Conservation (phyloP, 2,797 vertebrate genomes). For the Miichthys miiuy region DNA sequence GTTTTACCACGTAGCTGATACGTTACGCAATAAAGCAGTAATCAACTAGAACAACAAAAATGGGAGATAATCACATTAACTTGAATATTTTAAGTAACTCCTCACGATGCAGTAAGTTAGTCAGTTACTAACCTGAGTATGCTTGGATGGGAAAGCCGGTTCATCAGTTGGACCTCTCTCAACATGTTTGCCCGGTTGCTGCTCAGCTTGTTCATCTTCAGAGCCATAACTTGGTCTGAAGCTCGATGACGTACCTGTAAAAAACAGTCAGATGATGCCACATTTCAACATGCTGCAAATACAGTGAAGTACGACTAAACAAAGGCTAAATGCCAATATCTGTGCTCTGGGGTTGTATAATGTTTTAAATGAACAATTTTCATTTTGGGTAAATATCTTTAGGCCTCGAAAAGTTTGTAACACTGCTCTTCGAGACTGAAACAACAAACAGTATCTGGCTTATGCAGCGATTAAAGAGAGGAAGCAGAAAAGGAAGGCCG, state of each 20-base stretch:
- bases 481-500: conserved; percentile 31
- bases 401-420: conserved; percentile 1
- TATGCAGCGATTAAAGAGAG: conserved; percentile 20
- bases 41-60: conserved; percentile 6
- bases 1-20: conserved; percentile 5
- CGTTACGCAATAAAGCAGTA: background rate
- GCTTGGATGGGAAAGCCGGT: conserved; percentile 93
- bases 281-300: background rate
- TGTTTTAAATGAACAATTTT: background rate
- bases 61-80: background rate
- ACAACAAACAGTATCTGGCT: conserved; percentile 5
- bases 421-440: background rate
- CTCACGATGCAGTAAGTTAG: background rate
- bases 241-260: conserved; percentile 93
- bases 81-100: background rate
- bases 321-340: background rate
- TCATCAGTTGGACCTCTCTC: conserved; percentile 98
- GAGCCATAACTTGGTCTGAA: conserved; percentile 96
- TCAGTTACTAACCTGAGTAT: conserved; percentile 74
- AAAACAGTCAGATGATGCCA: conserved; percentile 12
- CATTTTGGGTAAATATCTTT: background rate
- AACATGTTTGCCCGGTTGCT: conserved; percentile 98
- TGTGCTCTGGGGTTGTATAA: background rate
- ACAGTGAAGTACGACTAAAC: background rate
- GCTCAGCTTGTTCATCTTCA: conserved; percentile 98